These are phyloP conservation scores for Panagrolaimus sp. DNA, from an alignment of 1,140 invertebrate species.

Conservation along the genomic window DNA sequence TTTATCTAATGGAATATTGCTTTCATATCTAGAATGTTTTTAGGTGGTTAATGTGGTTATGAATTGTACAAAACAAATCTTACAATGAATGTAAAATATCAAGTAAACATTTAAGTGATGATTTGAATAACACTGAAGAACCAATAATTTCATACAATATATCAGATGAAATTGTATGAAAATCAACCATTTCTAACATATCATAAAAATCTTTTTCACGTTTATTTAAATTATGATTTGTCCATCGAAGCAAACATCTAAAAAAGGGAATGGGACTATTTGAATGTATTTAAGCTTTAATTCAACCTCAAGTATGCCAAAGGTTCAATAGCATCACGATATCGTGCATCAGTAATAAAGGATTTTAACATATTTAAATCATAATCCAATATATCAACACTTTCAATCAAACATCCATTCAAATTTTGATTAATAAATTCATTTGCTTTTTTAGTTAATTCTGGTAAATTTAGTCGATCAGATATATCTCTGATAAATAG, in stretches of 20 bases:
- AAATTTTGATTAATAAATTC: constrained; percentile 62
- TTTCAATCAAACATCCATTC: constrained; percentile 59
- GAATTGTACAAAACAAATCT: constrained; percentile 57
- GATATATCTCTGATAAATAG: constrained; percentile 63
- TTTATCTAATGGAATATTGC: background rate
- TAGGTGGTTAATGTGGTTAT: background rate
- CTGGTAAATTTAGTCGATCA: constrained; percentile 62
- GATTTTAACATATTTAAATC: constrained; percentile 27
- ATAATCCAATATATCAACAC: constrained; percentile 45
- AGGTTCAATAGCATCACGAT: constrained; percentile 26
- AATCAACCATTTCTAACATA: constrained; percentile 59
- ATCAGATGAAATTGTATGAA: background rate
- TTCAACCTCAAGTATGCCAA: constrained; percentile 44
- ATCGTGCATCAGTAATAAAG: constrained; percentile 47
- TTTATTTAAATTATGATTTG: constrained; percentile 60
- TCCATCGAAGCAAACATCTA: constrained; percentile 64
- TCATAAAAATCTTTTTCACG: constrained; percentile 63
- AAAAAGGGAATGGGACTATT: constrained; percentile 45
- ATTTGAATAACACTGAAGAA: constrained; percentile 58
- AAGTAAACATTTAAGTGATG: constrained; percentile 62
- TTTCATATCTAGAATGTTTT: constrained; percentile 7
- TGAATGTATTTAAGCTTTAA: constrained; percentile 27
- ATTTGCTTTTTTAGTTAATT: constrained; percentile 60
- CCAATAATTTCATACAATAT: constrained; percentile 46
- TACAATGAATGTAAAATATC: constrained; percentile 64